Evolutionary conservation across 2,797 vertebrate genomes (phyloP), one percentile per base, ranked within the genome.

Genomic region (Chaenodraco wilsoni): DNA sequence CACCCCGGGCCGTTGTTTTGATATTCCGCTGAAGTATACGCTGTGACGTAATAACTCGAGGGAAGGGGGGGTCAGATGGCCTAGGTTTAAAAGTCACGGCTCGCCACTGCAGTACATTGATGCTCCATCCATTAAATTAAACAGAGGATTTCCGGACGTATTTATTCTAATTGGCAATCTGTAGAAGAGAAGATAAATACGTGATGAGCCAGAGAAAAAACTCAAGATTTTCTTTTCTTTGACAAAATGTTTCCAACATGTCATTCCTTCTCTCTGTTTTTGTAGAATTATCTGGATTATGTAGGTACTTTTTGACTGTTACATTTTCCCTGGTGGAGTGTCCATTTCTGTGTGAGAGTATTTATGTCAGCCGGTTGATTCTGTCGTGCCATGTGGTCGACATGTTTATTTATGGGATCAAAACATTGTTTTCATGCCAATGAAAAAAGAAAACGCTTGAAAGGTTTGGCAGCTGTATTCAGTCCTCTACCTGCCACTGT

Each of bases 341-440:
- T 78, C 70, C 59, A 21, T 72, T 62, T 58, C 45, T 69, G 76
- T 66, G 52, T 14, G 55, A 66, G 66, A 58, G 31, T 70, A 56
- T 74, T 27, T 55, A 54, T 78, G 72, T 73, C 72, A 72, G 68
- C n/a, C 4, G 16, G 52, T 33, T 78, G 70, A 81, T 69, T 84
- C 64, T 83, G 33, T 55, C 14, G 37, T 1, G 15, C 65, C 0
- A 2, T n/a, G 76, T 79, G 69, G 70, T 31, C 23, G 15, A 72
- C 72, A 70, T 43, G 46, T 83, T 78, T 78, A 82, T 86, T 86
- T 85, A 73, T 73, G 74, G 74, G 59, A 66, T 73, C 76, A 80
- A 71, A 76, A 64, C 59, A 59, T 61, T 76, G 72, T 69, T 76
- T 59, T 64, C 58, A 40, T 82, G 71, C 74, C 62, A 70, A 44